Base-by-base conservation (phyloP, 53 echinoderm and acorn worm genomes). In the Holothuria leucospilota region DNA sequence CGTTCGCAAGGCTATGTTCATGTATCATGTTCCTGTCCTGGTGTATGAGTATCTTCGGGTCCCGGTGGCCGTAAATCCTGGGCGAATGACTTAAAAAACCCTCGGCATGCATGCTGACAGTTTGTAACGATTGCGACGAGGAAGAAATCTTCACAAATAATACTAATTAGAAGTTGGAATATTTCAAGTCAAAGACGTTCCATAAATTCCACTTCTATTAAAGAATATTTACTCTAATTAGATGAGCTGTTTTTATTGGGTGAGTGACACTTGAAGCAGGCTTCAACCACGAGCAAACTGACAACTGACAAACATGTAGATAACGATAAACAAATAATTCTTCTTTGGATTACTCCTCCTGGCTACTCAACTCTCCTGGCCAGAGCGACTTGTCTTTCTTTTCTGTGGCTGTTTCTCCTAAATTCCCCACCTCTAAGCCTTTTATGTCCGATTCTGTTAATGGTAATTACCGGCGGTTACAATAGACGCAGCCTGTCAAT, bases 81-180 rank as follows among this genome's bases (percentile, higher is more conserved):
- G 75, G 21, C 51, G 75, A 75, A 75, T 20, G 53, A 75, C 24
- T 24, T 15, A 75, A 49, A 75, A 42, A 49, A 49, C 53, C 75
- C 15, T 75, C 75, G 51, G 75, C 75, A 21, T 75, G 75, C 75
- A 75, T 75, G 13, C 52, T 75, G 15, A 39, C 20, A 72, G 46
- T 56, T 56, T 56, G 15, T 56, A 56, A 56, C 13, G 49, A 49
- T 13, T 11, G 49, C 34, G 34, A 34, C 3, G 34, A 34, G 34
- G 3, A 34, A 6, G 9, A 49, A 49, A 16, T 16, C 18, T 56
- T 56, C 56, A 15, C 56, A 56, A 56, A 56, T 16, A 18, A 56
- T 56, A 56, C 18, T 56, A 7, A 56, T 2, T 16, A 56, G 56
- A 56, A 16, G 18, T 56, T 18, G 15, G 18, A 56, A 56, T 18